phyloP scores from a whole-genome alignment of 2,113 vertebrate species.

The Rhombomys opimus region DNA sequence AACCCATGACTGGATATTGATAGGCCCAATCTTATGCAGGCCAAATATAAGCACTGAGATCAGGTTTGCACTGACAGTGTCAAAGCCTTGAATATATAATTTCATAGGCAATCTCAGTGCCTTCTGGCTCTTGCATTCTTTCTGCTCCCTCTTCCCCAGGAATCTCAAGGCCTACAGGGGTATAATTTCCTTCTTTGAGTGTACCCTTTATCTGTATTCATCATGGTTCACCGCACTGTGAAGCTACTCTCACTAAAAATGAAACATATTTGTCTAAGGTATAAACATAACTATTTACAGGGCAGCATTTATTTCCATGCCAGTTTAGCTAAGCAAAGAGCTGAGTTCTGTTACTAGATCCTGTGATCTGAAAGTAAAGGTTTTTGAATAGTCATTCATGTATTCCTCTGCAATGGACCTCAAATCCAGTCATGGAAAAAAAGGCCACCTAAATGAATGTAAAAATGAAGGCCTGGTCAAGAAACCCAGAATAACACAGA shows the following conservation, averaged over 20 bases:
- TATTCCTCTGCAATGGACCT: neutral
- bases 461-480: neutral
- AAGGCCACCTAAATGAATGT: too few relatives aligned
- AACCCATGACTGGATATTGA: neutral
- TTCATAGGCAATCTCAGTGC: neutral
- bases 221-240: neutral
- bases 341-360: neutral
- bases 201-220: neutral
- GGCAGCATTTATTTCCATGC: neutral
- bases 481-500: neutral
- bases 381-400: neutral
- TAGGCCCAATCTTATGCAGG: too few relatives aligned
- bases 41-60: too few relatives aligned
- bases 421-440: neutral
- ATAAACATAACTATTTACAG: neutral
- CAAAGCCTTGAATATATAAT: neutral
- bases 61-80: too few relatives aligned
- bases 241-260: neutral
- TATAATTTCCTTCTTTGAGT: too few relatives aligned
- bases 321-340: too few relatives aligned
- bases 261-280: neutral
- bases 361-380: rapidly evolving
- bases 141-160: rapidly evolving
- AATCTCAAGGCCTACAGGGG: neutral
- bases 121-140: neutral